Percentiles rank a stretch among this genome's conserved stretches.
phyloP scores from a whole-genome alignment of 2,113 vertebrate genomes.

The Myotis yumanensis region DNA sequence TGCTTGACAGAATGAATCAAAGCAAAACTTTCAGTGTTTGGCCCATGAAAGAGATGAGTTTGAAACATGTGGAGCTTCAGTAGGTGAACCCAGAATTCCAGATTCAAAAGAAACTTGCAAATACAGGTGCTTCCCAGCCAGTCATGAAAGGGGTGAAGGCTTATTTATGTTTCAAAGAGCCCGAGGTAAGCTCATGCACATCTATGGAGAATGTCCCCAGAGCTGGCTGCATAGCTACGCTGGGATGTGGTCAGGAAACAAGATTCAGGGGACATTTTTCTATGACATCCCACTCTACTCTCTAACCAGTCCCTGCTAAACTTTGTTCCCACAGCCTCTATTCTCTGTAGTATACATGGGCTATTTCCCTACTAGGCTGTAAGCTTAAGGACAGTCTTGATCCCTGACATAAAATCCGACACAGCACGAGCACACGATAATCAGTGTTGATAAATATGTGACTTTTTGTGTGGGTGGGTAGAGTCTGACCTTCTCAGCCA shows the following conservation, averaged over 20 bases:
- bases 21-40: not conserved
- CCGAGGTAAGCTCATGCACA: not conserved
- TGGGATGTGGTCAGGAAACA: not conserved
- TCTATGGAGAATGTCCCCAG: not conserved
- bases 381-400: not conserved
- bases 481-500: not conserved
- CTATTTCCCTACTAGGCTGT: not conserved
- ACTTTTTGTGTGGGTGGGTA: not conserved
- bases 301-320: too few species aligned
- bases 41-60: not conserved
- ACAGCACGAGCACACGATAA: not conserved
- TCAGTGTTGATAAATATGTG: not conserved
- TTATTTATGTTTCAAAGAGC: not conserved
- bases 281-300: not conserved
- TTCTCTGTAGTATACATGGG: not conserved
- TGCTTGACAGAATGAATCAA: not conserved
- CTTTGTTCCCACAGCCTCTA: not conserved
- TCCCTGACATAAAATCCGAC: not conserved
- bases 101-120: not conserved
- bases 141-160: not conserved
- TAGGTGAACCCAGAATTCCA: not conserved
- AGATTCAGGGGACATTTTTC: not conserved
- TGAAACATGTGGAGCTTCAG: not conserved
- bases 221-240: rapidly evolving
- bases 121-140: not conserved